Base-by-base conservation (phyloP, 2,888 invertebrate genomes). In the Nemapogon koenigi region DNA sequence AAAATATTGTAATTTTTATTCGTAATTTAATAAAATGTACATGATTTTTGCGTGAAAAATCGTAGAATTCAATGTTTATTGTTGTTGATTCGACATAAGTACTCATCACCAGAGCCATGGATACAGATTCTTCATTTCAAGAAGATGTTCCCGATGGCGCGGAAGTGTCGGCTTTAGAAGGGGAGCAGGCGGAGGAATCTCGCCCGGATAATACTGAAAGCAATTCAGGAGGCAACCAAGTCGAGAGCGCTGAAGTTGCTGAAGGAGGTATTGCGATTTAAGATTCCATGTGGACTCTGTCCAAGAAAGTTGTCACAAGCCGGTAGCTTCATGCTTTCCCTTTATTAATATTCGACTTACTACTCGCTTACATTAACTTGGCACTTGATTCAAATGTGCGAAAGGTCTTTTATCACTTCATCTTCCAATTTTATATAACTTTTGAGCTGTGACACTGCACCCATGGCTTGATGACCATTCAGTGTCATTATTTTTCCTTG, bases 81-180 rank as follows among this genome's bases (percentile, higher is more conserved):
- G 18, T 41, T 59, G 41, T 43, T 45, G 27, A 43, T 45, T 53
- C 43, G 43, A 32, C 16, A 15, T 30, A 6, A 14, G 4, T 4
- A 13, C 2, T 2, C 13, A 17, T 10, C 10, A n/a, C 16, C 14
- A 4, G 6, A 22, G 22, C 13, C 48, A 79, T 79, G 79, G 79
- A 79, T 46, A 67, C 73, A 15, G 72, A 79, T 48, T 62, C 70
- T 35, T 64, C 59, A 42, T 52, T 69, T 45, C 68, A 66, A 37
- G 61, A 56, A 42, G 72, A 70, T 53, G 57, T 60, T 47, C 53
- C 66, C 47, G 76, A 76, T 71, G 76, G 78, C 72, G 78, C 70
- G 70, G 75, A 78, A 70, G 71, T 68, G 50, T 70, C 62, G 44
- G 67, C 69, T 51, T 52, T 66, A 51, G 65, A 57, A 49, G 76